Conservation (phyloP, 1,140 invertebrate genomes). For the Gyrodactylus bullatarudis region DNA sequence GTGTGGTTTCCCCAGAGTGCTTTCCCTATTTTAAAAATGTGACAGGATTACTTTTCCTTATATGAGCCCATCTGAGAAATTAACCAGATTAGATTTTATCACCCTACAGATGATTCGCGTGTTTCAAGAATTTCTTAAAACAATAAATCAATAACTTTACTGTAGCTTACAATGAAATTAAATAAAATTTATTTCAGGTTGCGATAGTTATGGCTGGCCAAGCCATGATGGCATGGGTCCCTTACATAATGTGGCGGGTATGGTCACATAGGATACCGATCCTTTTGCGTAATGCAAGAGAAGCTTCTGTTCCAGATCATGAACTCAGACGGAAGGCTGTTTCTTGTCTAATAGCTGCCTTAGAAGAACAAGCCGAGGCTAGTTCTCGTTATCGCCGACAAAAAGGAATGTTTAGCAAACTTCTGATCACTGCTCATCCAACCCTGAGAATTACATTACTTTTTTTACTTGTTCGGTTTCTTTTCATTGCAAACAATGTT, state of each 20-base stretch:
- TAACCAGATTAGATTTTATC: too few relatives aligned
- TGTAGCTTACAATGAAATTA: too few relatives aligned
- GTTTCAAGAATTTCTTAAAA: too few relatives aligned
- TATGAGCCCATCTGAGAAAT: too few relatives aligned
- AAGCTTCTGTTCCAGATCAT: slow-evolving; percentile 3
- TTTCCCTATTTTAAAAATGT: too few relatives aligned
- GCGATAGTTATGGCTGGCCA: slow-evolving; percentile 5
- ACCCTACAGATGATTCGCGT: too few relatives aligned
- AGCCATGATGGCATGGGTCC: slow-evolving; percentile 6
- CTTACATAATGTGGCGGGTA: slow-evolving; percentile 6
- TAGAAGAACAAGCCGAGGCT: slow-evolving; percentile 5
- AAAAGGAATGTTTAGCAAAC: slow-evolving; percentile 2
- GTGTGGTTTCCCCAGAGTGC: too few relatives aligned
- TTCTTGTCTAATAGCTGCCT: slow-evolving; percentile 2
- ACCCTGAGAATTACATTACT: slow-evolving; percentile 1
- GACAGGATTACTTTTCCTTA: too few relatives aligned
- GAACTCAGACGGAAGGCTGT: slow-evolving; percentile 4
- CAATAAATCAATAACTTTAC: too few relatives aligned
- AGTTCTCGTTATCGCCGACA: background rate
- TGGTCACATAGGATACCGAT: slow-evolving; percentile 1
- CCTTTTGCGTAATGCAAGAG: slow-evolving; percentile 1
- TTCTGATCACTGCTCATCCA: background rate
- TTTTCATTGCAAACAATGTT: slow-evolving; percentile 5
- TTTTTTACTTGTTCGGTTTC: slow-evolving; percentile 3
- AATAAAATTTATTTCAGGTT: background rate